Evolutionary conservation across 2,888 invertebrate genomes (phyloP).

Genomic region (Pandemis corylana): DNA sequence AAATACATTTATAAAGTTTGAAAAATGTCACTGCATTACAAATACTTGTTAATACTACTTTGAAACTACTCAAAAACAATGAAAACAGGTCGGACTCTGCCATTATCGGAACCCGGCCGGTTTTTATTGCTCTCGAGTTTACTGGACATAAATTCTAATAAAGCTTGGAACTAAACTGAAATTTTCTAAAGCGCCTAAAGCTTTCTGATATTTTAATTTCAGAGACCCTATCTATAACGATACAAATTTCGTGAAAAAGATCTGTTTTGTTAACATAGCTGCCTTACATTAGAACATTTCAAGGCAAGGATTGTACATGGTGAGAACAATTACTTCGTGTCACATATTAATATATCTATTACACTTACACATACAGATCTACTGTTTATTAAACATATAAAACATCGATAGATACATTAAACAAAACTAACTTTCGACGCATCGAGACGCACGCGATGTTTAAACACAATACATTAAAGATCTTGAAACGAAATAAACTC

Average conservation of each 20-base stretch:
- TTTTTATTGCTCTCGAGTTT: background rate
- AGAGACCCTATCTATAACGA: constrained; percentile 29
- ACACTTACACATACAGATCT: constrained; percentile 29
- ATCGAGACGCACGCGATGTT: constrained; percentile 42
- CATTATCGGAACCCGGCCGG: too few relatives aligned
- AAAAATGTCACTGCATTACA: background rate
- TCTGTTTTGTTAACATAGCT: constrained; percentile 47
- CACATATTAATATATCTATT: constrained; percentile 21
- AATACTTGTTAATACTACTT: constrained; percentile 5
- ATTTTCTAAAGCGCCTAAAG: constrained; percentile 16
- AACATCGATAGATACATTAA: constrained; percentile 17
- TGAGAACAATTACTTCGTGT: constrained; percentile 45
- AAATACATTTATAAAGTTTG: constrained; percentile 14
- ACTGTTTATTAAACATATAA: constrained; percentile 19
- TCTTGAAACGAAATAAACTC: constrained; percentile 65
- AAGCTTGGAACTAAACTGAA: constrained; percentile 11
- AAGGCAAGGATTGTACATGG: constrained; percentile 68
- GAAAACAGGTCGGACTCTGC: too few relatives aligned
- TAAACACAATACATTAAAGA: constrained; percentile 50
- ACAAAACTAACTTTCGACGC: constrained; percentile 47
- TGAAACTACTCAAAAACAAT: constrained; percentile 6
- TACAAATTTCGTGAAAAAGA: constrained; percentile 42
- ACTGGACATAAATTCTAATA: background rate
- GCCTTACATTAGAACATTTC: constrained; percentile 61
- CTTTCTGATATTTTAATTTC: constrained; percentile 24